Evolutionary conservation across 2,797 vertebrate genomes (phyloP).

Genomic region (Ctenopoma kingsleyae): DNA sequence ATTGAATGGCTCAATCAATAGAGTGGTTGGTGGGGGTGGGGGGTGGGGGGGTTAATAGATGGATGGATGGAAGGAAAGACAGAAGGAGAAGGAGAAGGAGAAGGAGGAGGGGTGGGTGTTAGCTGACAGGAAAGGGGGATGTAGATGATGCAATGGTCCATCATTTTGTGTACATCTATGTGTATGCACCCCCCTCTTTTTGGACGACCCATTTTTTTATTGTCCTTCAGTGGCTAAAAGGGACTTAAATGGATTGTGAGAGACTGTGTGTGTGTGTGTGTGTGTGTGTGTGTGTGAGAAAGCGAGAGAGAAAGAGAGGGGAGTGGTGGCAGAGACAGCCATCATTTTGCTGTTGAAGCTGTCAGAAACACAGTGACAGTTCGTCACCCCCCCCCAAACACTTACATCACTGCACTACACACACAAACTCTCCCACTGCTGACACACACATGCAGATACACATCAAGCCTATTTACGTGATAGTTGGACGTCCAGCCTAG

Average conservation of each 20-base stretch:
- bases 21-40: conserved; percentile 53
- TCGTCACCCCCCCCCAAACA: conserved; percentile 3
- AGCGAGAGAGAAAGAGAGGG: neutral
- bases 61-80: conserved; percentile 32
- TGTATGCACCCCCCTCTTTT: conserved; percentile 21
- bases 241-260: conserved; percentile 37
- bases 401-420: conserved; percentile 1
- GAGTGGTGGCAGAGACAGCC: neutral
- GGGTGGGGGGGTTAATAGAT: conserved; percentile 37
- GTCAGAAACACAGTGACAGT: conserved; percentile 32
- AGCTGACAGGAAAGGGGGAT: conserved; percentile 37
- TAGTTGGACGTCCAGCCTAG: neutral
- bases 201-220: conserved; percentile 52
- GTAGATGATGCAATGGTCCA: conserved; percentile 65
- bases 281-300: conserved; percentile 7
- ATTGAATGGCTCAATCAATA: conserved; percentile 83
- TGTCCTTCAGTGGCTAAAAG: conserved; percentile 52
- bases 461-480: too few species aligned
- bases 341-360: conserved; percentile 45
- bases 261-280: conserved; percentile 6
- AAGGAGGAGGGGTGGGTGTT: conserved; percentile 14
- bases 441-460: conserved; percentile 6
- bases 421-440: conserved; percentile 2
- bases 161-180: conserved; percentile 45
- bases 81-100: conserved; percentile 5